A percentile compares a stretch with the other conserved stretches of the same genome.
phyloP scores from a whole-genome alignment of 2,888 invertebrate genomes.

The Temnothorax ravouxi region DNA sequence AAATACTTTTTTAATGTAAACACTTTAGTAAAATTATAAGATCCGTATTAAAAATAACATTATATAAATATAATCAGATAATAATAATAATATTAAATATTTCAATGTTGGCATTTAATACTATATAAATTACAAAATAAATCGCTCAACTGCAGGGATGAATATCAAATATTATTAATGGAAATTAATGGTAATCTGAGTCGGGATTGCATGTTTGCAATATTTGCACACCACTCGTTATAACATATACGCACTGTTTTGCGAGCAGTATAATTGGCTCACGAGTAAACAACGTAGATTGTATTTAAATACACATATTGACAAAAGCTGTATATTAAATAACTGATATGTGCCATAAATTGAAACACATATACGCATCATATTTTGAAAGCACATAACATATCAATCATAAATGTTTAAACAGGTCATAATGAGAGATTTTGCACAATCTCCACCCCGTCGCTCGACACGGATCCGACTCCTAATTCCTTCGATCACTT shows the following conservation, averaged over 20 bases:
- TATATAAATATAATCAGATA: background rate
- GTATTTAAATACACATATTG: background rate
- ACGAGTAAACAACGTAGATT: slow-evolving; percentile 18
- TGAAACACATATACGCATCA: background rate
- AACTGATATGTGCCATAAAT: background rate
- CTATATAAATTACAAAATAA: slow-evolving; percentile 4
- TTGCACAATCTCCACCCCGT: background rate
- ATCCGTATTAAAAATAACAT: background rate
- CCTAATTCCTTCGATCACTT: background rate
- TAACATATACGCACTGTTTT: background rate
- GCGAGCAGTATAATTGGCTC: background rate
- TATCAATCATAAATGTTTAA: slow-evolving; percentile 7
- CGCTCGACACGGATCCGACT: background rate
- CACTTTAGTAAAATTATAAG: background rate
- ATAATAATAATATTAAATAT: background rate
- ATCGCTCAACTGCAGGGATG: background rate
- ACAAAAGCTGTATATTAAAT: background rate
- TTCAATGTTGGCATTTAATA: slow-evolving; percentile 1
- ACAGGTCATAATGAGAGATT: background rate
- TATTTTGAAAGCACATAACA: background rate
- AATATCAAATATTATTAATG: slow-evolving; percentile 6
- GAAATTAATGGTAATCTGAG: background rate
- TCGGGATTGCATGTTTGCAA: background rate
- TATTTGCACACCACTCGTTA: background rate
- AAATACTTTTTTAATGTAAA: background rate